A percentile compares a stretch with the other conserved stretches of the same genome.
These are phyloP conservation scores for Lamproptera curius DNA, from an alignment of 2,888 invertebrate genomes.

Conservation along the genomic window DNA sequence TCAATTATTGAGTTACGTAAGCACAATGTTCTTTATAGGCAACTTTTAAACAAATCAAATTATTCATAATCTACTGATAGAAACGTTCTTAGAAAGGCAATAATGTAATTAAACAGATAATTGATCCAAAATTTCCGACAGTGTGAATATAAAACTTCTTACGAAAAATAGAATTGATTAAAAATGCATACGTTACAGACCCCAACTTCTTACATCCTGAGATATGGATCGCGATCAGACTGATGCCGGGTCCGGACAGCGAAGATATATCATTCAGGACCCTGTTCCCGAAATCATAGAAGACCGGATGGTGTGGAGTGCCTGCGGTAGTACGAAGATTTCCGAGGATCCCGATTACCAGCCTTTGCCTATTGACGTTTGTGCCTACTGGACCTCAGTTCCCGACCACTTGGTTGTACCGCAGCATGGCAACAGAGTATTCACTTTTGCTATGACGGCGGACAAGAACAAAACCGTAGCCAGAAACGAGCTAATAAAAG, in stretches of 20 bases:
- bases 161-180: too few species aligned
- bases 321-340: conserved; percentile 61
- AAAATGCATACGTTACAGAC: conserved; percentile 49
- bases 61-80: too few species aligned
- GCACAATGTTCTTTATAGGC: too few species aligned
- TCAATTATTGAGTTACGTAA: too few species aligned
- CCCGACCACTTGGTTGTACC: conserved; percentile 69
- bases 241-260: conserved; percentile 59
- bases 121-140: too few species aligned
- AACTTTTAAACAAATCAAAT: too few species aligned
- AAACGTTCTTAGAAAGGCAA: too few species aligned
- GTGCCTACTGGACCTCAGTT: conserved; percentile 69
- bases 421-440: conserved; percentile 60
- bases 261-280: conserved; percentile 57
- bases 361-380: conserved; percentile 53
- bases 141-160: too few species aligned
- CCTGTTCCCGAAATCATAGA: conserved; percentile 59
- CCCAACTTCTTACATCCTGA: conserved; percentile 64
- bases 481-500: conserved; percentile 55
- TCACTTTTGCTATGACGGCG: conserved; percentile 74
- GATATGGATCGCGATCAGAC: conserved; percentile 66
- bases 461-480: conserved; percentile 72
- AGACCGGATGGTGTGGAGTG: conserved; percentile 54
- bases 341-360: conserved; percentile 60
- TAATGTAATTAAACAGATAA: too few species aligned